phyloP scores from a whole-genome alignment of 2,113 vertebrate genomes.

The Nerophis ophidion region DNA sequence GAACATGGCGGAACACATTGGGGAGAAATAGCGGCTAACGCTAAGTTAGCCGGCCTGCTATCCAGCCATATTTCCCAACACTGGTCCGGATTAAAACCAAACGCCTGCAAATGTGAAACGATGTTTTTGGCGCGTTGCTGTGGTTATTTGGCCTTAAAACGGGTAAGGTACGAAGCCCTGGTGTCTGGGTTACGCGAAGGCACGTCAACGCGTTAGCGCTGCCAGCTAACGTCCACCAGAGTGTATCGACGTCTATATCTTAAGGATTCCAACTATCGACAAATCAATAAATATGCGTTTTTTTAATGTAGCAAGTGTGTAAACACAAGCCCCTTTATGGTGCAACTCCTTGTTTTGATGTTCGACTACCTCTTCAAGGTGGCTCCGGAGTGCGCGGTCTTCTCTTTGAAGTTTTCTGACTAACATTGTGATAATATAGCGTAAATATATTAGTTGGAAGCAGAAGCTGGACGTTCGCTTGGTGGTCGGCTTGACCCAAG shows the following conservation, averaged over 20 bases:
- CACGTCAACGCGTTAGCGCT: slow-evolving; percentile 38
- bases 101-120: slow-evolving; percentile 28
- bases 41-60: slow-evolving; percentile 58
- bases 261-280: neutral
- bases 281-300: too few species aligned
- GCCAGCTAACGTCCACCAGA: slow-evolving; percentile 39
- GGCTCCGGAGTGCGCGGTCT: neutral
- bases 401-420: neutral
- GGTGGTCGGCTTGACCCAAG: slow-evolving; percentile 3
- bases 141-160: slow-evolving; percentile 17
- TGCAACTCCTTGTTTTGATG: neutral
- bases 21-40: slow-evolving; percentile 71
- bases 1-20: slow-evolving; percentile 86
- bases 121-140: slow-evolving; percentile 27
- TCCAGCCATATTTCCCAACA: slow-evolving; percentile 30
- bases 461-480: neutral
- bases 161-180: slow-evolving; percentile 32
- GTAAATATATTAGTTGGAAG: neutral
- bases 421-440: neutral
- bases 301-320: neutral
- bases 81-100: slow-evolving; percentile 4
- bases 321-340: neutral
- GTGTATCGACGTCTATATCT: slow-evolving; percentile 29
- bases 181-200: slow-evolving; percentile 55
- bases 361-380: neutral